Evolutionary conservation across 2,113 vertebrate species (phyloP).

Genomic region (Struthio camelus): DNA sequence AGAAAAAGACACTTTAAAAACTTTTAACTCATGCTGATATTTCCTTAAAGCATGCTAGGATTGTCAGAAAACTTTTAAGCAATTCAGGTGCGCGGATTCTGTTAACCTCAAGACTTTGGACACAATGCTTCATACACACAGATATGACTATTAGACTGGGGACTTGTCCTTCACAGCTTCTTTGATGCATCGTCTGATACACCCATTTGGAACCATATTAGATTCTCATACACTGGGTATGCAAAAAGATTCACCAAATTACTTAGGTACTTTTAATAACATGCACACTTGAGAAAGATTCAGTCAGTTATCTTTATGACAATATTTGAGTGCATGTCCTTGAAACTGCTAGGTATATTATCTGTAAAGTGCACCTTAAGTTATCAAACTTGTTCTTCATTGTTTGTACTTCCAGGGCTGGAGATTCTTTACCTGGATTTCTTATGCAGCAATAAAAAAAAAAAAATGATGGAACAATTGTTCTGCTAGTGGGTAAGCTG

Average conservation of each 20-base stretch:
- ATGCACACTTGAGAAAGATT: conserved; percentile 13
- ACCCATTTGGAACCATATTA: neutral
- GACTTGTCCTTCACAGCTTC: neutral
- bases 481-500: conserved; percentile 22
- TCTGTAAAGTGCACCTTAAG: neutral
- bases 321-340: neutral
- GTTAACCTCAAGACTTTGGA: neutral
- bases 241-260: conserved; percentile 2
- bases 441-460: neutral
- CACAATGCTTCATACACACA: neutral
- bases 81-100: neutral
- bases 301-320: neutral
- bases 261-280: neutral
- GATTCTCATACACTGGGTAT: neutral
- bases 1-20: neutral
- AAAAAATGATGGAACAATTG: neutral
- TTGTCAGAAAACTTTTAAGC: neutral
- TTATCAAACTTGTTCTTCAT: neutral
- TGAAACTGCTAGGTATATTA: neutral
- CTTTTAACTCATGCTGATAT: neutral
- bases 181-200: neutral
- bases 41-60: neutral
- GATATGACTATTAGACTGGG: neutral
- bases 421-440: neutral
- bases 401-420: neutral